phyloP scores from a whole-genome alignment of 2,888 invertebrate species.

The Hedya salicella region DNA sequence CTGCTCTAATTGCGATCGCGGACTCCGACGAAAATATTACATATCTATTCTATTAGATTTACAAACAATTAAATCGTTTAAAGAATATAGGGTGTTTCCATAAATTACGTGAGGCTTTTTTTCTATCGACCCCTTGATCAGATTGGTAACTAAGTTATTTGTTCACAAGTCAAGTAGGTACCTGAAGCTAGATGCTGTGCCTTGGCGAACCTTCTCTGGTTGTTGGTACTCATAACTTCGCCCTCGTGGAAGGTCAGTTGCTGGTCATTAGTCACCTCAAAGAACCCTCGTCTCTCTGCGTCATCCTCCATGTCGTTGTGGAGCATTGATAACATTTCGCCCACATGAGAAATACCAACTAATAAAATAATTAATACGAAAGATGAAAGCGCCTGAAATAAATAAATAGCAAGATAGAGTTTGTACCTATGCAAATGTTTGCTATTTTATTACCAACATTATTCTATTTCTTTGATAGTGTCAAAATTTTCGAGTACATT shows the following conservation, averaged over 20 bases:
- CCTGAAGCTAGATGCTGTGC: conserved; percentile 80
- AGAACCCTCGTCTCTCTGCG: conserved; percentile 75
- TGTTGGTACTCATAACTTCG: conserved; percentile 75
- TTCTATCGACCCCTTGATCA: too few relatives aligned
- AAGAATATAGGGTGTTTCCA: too few relatives aligned
- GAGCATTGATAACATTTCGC: conserved; percentile 78
- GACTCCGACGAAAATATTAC: too few relatives aligned
- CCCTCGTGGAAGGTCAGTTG: conserved; percentile 70
- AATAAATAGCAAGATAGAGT: conserved; percentile 43
- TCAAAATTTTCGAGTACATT: too few relatives aligned
- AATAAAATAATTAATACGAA: conserved; percentile 78
- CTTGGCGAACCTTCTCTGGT: conserved; percentile 79
- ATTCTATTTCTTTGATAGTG: conserved; percentile 9
- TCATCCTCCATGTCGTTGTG: conserved; percentile 82
- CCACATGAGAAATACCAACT: conserved; percentile 79
- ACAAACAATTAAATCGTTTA: too few relatives aligned
- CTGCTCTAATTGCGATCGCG: too few relatives aligned
- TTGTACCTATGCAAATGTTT: neutral
- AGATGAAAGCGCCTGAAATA: conserved; percentile 75
- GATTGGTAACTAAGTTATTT: neutral
- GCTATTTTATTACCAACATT: neutral
- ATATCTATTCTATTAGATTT: too few relatives aligned
- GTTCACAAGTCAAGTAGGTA: conserved; percentile 47
- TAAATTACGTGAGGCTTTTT: too few relatives aligned
- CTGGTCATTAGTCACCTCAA: conserved; percentile 68